Evolutionary conservation across 2,113 vertebrate species (phyloP).

Genomic region (Ursus arctos): DNA sequence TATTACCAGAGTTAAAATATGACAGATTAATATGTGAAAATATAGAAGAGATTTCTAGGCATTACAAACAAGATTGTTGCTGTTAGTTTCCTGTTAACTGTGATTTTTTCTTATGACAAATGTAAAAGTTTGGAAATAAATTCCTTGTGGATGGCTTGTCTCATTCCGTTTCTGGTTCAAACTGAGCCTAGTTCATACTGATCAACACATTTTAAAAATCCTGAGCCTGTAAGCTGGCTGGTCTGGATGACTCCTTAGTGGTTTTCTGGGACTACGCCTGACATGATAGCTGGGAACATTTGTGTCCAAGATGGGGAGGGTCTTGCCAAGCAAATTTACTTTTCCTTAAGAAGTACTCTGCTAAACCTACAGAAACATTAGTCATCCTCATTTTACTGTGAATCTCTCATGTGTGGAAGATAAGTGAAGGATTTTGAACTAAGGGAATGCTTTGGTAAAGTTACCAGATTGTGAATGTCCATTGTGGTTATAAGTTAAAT

Average conservation of each 20-base stretch:
- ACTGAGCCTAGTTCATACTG: not conserved
- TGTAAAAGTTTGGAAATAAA: slow-evolving; percentile 36
- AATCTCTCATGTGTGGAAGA: not conserved
- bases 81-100: not conserved
- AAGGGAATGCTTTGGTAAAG: slow-evolving; percentile 53
- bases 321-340: slow-evolving; percentile 46
- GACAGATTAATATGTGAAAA: not conserved
- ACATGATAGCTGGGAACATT: slow-evolving; percentile 1
- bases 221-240: not conserved
- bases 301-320: not conserved
- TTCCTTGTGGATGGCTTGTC: slow-evolving; percentile 14
- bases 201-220: slow-evolving; percentile 39
- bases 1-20: slow-evolving; percentile 31
- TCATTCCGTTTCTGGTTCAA: not conserved
- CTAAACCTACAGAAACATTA: slow-evolving; percentile 37
- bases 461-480: slow-evolving; percentile 24
- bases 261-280: not conserved
- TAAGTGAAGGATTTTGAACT: slow-evolving; percentile 57
- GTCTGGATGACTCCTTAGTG: not conserved
- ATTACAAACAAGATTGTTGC: slow-evolving; percentile 32
- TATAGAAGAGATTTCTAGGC: not conserved
- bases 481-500: slow-evolving; percentile 52
- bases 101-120: not conserved
- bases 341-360: slow-evolving; percentile 61
- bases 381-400: not conserved